Percentiles rank a stretch among this genome's conserved stretches.
phyloP scores from a whole-genome alignment of 2,113 vertebrate species.

The Bos javanicus region DNA sequence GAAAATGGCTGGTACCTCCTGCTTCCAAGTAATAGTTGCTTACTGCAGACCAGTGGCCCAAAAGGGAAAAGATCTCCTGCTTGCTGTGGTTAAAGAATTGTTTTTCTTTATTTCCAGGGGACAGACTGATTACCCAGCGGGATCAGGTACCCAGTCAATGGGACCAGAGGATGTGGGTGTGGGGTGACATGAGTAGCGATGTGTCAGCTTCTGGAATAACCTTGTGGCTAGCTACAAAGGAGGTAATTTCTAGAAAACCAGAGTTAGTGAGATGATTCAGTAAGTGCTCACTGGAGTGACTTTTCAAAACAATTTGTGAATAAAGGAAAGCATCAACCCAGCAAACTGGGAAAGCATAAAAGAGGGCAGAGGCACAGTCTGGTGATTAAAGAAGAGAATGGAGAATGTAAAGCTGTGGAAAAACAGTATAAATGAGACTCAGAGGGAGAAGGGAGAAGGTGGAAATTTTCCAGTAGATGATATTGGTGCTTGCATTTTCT shows the following conservation, averaged over 20 bases:
- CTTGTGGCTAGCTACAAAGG: neutral
- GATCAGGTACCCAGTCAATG: neutral
- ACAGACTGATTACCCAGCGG: neutral
- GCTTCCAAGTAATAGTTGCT: neutral
- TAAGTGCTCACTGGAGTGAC: slow-evolving; percentile 35
- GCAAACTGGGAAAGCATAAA: neutral
- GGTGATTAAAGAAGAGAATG: slow-evolving; percentile 43
- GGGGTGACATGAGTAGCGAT: rapidly evolving
- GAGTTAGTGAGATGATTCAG: neutral
- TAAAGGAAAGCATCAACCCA: neutral
- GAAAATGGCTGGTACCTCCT: neutral
- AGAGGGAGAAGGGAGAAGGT: slow-evolving; percentile 21
- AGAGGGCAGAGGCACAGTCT: neutral
- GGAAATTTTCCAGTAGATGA: slow-evolving; percentile 33
- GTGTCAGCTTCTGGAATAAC: neutral
- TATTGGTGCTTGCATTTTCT: neutral
- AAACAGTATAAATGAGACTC: slow-evolving; percentile 45
- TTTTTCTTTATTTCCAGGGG: neutral
- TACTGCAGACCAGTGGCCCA: neutral
- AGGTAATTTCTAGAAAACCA: neutral
- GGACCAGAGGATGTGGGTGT: neutral
- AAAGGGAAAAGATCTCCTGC: neutral
- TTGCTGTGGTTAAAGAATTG: neutral
- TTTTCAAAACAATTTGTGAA: slow-evolving; percentile 30
- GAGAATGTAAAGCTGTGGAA: neutral